Evolutionary conservation across 2,113 vertebrate species (phyloP), one percentile per base, ranked within the genome.

Genomic region (Bufo gargarizans): DNA sequence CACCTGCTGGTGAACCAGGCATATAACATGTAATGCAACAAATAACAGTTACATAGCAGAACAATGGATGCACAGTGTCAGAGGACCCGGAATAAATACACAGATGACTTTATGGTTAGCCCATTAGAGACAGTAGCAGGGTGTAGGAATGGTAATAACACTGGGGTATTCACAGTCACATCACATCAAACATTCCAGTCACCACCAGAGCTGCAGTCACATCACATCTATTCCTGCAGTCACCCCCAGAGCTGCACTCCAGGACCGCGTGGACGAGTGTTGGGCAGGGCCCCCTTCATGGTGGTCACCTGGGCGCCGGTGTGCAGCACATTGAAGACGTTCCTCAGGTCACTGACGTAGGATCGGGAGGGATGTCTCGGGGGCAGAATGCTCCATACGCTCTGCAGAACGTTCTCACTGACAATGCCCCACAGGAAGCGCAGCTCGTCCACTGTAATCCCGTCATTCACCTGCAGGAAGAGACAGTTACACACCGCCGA

Each of bases 351-450:
- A 3, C 12, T 53, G 56, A 88, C 53, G n/a, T 76, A 88, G 20
- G 53, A 20, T 33, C 47, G 45, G 3, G 86, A 74, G 17, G 86
- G 86, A n/a, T 88, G 86, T 53, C 8, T 82, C 20, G 7, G 43
- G 5, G 79, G 86, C 69, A 88, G 53, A 11, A 33, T 56, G 1
- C 13, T 3, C 69, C 49, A 55, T 6, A 88, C 82, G 11, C 47
- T 88, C 4, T 12, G 6, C 78, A 88, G 61, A 19, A 82, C 33
- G 1, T n/a, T 33, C 19, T 88, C 86, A 59, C 58, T 88, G 56
- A 88, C 43, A 6, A 88, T 88, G 12, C 69, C 69, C 86, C 86
- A 88, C 4, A 88, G 69, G 56, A 74, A 88, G 16, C 79, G 86
- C 19, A 88, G 6, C 63, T 88, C 86, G 4, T 88, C 43, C 43